Evolutionary conservation across 2,888 invertebrate genomes (phyloP), one percentile per base, ranked within the genome.

Genomic region (Drosophila quinaria): DNA sequence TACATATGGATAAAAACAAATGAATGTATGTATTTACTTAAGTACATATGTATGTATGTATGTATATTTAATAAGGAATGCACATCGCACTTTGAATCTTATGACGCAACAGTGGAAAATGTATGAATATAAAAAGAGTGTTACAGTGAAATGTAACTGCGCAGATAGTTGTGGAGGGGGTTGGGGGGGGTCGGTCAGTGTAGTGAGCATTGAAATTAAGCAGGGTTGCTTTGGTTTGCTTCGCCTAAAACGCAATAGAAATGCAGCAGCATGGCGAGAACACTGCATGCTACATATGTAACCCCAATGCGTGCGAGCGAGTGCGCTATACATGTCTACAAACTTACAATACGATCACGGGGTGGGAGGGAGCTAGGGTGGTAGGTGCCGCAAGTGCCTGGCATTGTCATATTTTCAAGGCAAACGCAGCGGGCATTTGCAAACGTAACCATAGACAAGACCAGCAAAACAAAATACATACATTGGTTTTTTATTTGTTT

Each of bases 221-320:
- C 77, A 69, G 83, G 87, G 87, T 85, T 78, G 78, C 67, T 85
- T 81, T 74, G 61, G 59, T 49, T 59, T 41, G 61, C 61, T 64
- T 64, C 70, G 56, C 59, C 81, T 87, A 87, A 83, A 87, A 84
- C 89, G 83, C 81, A 84, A 87, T 89, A 83, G 83, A 83, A 83
- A 60, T 89, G 87, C 83, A 82, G 70, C 76, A 70, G 67, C 68
- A 69, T 74, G 60, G 44, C 55, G 50, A 74, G 64, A 76, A 66
- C 75, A 66, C 75, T 87, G 76, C 80, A 74, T 66, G 72, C 61
- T 77, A 54, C 17, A 13, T 31, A 62, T 56, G 66, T 66, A 73
- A 70, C 60, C 29, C 37, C 58, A 68, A 51, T 63, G 71, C 47
- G 83, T 80, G 74, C 39, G 70, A 84, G 70, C 35, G 80, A 78